These are phyloP conservation scores for Gymnothorax reevesii DNA, from an alignment of 2,797 vertebrate genomes.

Conservation along the genomic window DNA sequence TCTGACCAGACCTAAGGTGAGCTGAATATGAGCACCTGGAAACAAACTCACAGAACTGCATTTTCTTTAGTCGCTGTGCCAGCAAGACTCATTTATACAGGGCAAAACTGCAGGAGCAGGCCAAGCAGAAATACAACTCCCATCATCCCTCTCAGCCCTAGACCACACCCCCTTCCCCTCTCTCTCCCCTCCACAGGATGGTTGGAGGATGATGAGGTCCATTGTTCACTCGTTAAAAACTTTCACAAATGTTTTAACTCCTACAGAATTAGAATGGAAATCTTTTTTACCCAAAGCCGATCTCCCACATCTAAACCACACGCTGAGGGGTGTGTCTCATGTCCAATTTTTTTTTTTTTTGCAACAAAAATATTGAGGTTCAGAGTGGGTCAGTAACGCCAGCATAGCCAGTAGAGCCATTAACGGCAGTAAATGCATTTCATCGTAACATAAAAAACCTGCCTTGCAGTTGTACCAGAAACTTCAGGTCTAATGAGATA, in stretches of 20 bases:
- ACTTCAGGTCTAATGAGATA: not conserved
- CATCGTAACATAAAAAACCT: not conserved
- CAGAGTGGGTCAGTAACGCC: not conserved
- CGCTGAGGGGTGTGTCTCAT: too few relatives aligned
- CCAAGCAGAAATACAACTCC: not conserved
- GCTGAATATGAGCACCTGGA: not conserved
- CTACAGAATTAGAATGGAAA: not conserved
- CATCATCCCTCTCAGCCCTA: not conserved
- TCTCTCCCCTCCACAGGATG: not conserved
- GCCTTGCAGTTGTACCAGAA: not conserved
- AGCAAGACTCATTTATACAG: not conserved
- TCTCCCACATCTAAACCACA: not conserved
- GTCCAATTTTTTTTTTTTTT: too few relatives aligned
- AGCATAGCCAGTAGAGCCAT: not conserved
- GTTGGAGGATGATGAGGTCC: not conserved
- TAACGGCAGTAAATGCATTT: not conserved
- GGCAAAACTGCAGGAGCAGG: not conserved
- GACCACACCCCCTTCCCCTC: slow-evolving; percentile 51
- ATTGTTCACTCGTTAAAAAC: not conserved
- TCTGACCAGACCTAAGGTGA: not conserved
- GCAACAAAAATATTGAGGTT: not conserved
- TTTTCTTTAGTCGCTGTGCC: not conserved
- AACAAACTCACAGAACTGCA: not conserved
- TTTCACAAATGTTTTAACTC: not conserved
- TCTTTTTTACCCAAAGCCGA: not conserved